These are phyloP conservation scores for Champsocephalus esox DNA, from an alignment of 2,797 vertebrate genomes.

Conservation along the genomic window DNA sequence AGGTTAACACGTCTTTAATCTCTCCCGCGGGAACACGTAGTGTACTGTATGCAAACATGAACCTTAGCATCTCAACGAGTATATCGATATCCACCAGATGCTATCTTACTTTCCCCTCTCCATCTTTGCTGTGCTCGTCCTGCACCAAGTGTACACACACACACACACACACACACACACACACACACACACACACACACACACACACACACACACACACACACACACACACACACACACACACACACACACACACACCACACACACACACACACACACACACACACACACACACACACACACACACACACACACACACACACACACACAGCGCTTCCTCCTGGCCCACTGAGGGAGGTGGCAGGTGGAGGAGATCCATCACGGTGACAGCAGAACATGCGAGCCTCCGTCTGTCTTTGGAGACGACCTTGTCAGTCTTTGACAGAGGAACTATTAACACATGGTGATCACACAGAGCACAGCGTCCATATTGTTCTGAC, in stretches of 20 bases:
- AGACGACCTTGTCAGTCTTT: conserved; percentile 66
- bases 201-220: not conserved
- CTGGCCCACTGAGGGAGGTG: conserved; percentile 44
- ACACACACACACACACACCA: not conserved
- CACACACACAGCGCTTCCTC: conserved; percentile 12
- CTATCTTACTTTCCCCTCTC: conserved; percentile 11
- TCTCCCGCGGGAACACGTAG: too few relatives aligned
- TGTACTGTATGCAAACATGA: too few relatives aligned
- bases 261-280: conserved; percentile 6
- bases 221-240: not conserved
- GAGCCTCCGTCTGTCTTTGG: conserved; percentile 53
- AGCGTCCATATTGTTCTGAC: not conserved
- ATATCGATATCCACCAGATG: conserved; percentile 15
- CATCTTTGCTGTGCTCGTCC: conserved; percentile 2
- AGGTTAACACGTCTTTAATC: too few relatives aligned
- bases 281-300: not conserved
- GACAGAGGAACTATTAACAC: conserved; percentile 25
- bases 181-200: not conserved
- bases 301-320: not conserved
- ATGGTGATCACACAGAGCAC: conserved; percentile 13
- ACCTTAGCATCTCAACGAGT: not conserved
- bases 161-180: not conserved
- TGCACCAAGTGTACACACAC: not conserved
- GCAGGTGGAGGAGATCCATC: conserved; percentile 75
- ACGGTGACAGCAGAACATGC: conserved; percentile 59